These are phyloP conservation scores for Patiria pectinifera DNA, from an alignment of 53 echinoderm and acorn worm genomes.

Conservation along the genomic window DNA sequence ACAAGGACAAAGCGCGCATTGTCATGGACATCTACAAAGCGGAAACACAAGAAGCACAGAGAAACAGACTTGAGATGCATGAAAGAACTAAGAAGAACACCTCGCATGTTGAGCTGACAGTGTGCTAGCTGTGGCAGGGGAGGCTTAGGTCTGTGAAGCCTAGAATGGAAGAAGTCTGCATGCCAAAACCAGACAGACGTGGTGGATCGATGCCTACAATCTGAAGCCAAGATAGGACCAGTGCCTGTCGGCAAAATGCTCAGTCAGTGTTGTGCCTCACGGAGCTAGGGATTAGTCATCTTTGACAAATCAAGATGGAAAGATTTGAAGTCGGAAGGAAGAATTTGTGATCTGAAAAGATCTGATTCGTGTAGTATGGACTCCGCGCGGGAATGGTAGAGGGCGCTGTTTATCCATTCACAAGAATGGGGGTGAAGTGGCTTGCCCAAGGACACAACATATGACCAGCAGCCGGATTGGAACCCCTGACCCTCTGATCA, in stretches of 20 bases:
- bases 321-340: too few relatives aligned
- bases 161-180: background rate
- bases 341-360: too few relatives aligned
- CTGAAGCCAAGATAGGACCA: background rate
- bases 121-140: conserved; percentile 39
- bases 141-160: background rate
- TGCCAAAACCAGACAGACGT: background rate
- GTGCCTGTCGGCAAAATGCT: background rate
- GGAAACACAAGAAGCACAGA: conserved; percentile 60
- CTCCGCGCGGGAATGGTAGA: too few relatives aligned
- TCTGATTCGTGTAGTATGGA: too few relatives aligned
- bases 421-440: too few relatives aligned
- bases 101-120: conserved; percentile 55
- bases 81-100: conserved; percentile 62
- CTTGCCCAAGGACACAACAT: too few relatives aligned
- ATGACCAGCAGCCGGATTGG: too few relatives aligned
- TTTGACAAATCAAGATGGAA: too few relatives aligned
- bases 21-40: conserved; percentile 64
- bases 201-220: background rate
- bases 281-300: too few relatives aligned
- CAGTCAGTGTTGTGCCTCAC: background rate
- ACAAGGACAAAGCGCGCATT: conserved; percentile 25
- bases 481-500: too few relatives aligned
- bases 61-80: conserved; percentile 64
- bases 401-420: too few relatives aligned